These are phyloP conservation scores for Macrosiphum euphorbiae DNA, from an alignment of 2,888 invertebrate species.

Conservation along the genomic window DNA sequence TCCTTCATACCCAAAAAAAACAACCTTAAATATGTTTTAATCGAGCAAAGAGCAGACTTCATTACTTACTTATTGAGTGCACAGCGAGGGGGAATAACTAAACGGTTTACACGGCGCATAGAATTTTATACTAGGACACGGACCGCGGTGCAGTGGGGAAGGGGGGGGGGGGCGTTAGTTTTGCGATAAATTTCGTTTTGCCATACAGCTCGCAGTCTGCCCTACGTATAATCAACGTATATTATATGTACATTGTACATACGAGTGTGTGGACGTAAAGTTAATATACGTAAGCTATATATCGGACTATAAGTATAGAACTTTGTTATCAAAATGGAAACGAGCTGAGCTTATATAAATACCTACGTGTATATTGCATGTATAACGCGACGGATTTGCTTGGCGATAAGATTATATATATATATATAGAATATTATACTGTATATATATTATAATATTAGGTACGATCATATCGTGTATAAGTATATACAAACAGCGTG, in stretches of 20 bases:
- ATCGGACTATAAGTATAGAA: not conserved
- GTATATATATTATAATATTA: not conserved
- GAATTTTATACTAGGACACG: not conserved
- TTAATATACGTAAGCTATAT: not conserved
- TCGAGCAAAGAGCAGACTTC: not conserved
- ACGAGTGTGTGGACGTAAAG: not conserved
- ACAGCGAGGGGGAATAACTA: not conserved
- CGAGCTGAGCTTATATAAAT: no score
- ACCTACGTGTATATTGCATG: not conserved
- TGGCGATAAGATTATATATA: not conserved
- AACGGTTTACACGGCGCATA: not conserved
- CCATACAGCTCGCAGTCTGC: not conserved
- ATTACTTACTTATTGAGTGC: not conserved
- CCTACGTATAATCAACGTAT: not conserved
- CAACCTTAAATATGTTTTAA: not conserved
- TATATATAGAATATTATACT: not conserved
- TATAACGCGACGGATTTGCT: not conserved
- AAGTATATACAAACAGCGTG: not conserved
- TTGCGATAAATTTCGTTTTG: not conserved
- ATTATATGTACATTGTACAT: not conserved
- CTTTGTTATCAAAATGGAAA: conserved; percentile 16
- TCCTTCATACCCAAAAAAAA: not conserved
- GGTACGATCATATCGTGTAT: not conserved
- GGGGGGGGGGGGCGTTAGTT: not conserved
- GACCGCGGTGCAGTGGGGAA: no score